Evolutionary conservation across 2,797 vertebrate species (phyloP).

Genomic region (Chelidonichthys spinosus): DNA sequence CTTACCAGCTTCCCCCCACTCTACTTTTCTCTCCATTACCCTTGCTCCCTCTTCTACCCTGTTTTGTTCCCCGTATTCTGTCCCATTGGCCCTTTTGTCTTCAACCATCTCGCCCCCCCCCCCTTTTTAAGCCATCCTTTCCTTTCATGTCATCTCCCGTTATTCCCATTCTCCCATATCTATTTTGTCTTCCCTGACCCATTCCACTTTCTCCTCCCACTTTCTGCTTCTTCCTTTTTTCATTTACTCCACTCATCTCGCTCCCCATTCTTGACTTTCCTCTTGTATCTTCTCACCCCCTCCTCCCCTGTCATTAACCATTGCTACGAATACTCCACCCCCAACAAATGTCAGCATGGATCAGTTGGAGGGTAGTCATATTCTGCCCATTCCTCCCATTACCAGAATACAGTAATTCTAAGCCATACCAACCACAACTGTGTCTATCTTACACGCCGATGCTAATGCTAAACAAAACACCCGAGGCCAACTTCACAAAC

Average conservation of each 20-base stretch:
- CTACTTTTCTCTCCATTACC: slow-evolving; percentile 31
- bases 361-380: slow-evolving; percentile 36
- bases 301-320: slow-evolving; percentile 36
- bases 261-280: slow-evolving; percentile 17
- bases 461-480: slow-evolving; percentile 53
- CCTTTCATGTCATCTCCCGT: slow-evolving; percentile 53
- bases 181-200: slow-evolving; percentile 37
- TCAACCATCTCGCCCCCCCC: slow-evolving; percentile 25
- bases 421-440: slow-evolving; percentile 25
- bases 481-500: slow-evolving; percentile 37
- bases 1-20: slow-evolving; percentile 28
- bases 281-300: slow-evolving; percentile 28
- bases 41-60: slow-evolving; percentile 11
- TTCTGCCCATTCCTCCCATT: slow-evolving; percentile 42
- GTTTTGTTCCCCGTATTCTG: slow-evolving; percentile 33
- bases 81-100: slow-evolving; percentile 33
- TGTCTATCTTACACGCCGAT: slow-evolving; percentile 46
- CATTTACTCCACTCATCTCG: slow-evolving; percentile 17
- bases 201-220: slow-evolving; percentile 18
- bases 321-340: slow-evolving; percentile 31
- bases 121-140: slow-evolving; percentile 38
- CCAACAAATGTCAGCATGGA: slow-evolving; percentile 53
- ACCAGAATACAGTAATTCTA: slow-evolving; percentile 17
- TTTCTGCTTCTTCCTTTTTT: slow-evolving; percentile 19
- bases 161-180: slow-evolving; percentile 46